These are phyloP conservation scores for Remorina albescens DNA, from an alignment of 2,797 vertebrate genomes.

Conservation along the genomic window DNA sequence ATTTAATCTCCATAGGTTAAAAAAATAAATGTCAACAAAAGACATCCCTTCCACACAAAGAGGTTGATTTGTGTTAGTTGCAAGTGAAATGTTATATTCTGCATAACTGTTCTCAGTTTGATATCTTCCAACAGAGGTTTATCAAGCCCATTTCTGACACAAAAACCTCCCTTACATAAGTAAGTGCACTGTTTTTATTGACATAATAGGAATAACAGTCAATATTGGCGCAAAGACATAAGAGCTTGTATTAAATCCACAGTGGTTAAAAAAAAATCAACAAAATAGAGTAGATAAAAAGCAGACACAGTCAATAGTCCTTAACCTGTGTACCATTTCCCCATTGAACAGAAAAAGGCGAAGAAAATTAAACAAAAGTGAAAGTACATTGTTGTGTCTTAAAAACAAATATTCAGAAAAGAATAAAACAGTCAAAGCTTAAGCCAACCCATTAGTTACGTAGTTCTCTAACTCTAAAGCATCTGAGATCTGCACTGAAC, in stretches of 20 bases:
- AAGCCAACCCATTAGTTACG: constrained; percentile 5
- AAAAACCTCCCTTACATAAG: constrained; percentile 9
- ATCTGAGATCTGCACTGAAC: not conserved
- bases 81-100: not conserved
- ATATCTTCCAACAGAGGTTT: constrained; percentile 10
- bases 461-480: not conserved
- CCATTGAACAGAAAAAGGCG: constrained; percentile 31
- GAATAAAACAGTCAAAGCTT: not conserved
- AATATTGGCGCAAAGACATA: constrained; percentile 27
- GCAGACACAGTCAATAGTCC: not conserved
- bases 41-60: not conserved
- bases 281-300: constrained; percentile 27
- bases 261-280: constrained; percentile 39
- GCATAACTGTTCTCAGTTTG: not conserved
- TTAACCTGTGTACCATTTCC: not conserved
- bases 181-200: constrained; percentile 6
- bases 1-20: not conserved
- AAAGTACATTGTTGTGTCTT: not conserved
- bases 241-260: constrained; percentile 6
- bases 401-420: constrained; percentile 15
- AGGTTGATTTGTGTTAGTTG: not conserved
- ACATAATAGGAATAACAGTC: constrained; percentile 23
- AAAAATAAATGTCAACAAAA: not conserved
- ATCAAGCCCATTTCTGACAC: constrained; percentile 2
- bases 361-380: constrained; percentile 34